These are phyloP conservation scores for Mus caroli DNA, from an alignment of 2,797 vertebrate species.

Conservation along the genomic window DNA sequence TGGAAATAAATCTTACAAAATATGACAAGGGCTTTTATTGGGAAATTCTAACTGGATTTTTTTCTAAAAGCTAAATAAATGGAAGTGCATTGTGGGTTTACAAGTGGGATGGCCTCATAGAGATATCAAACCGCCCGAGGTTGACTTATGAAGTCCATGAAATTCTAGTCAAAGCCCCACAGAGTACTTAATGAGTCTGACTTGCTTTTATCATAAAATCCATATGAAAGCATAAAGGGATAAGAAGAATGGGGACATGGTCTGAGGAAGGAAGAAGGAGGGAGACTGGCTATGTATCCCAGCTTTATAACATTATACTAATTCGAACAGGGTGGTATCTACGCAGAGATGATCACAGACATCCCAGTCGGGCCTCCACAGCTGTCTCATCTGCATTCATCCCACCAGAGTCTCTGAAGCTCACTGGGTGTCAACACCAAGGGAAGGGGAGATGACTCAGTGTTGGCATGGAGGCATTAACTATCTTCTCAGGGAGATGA, in stretches of 20 bases:
- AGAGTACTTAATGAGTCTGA: background rate
- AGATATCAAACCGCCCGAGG: background rate
- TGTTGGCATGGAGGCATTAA: accelerated
- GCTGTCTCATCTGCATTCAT: background rate
- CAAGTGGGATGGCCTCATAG: background rate
- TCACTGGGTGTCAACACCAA: background rate
- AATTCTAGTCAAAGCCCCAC: background rate
- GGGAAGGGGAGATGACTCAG: accelerated
- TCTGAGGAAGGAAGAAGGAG: accelerated
- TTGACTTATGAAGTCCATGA: background rate
- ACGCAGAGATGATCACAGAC: background rate
- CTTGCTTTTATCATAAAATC: background rate
- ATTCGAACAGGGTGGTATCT: background rate
- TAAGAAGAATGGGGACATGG: background rate
- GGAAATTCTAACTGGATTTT: constrained; percentile 6
- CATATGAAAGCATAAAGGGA: background rate
- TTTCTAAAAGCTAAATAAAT: background rate
- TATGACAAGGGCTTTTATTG: background rate
- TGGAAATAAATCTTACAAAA: constrained; percentile 27
- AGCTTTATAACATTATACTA: accelerated
- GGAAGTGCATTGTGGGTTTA: background rate
- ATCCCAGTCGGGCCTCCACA: background rate
- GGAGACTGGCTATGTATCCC: background rate
- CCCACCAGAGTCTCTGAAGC: background rate
- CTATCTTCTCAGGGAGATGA: accelerated